These are phyloP conservation scores for Tethya wilhelma DNA, from an alignment of 37 sponge, comb jelly and placozoan genomes.

Conservation along the genomic window DNA sequence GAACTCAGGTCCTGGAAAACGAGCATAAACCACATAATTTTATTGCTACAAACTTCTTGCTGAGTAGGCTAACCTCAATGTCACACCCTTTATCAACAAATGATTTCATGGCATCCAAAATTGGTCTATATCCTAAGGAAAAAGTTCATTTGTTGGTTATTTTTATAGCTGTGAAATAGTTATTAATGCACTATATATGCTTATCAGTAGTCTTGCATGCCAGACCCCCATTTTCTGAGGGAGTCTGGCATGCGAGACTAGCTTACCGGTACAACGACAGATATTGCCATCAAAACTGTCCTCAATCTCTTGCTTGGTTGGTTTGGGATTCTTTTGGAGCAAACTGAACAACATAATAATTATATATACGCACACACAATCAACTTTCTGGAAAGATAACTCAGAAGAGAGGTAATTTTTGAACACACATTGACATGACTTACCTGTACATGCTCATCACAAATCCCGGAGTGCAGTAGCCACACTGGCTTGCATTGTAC, in stretches of 20 bases:
- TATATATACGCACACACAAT: no score
- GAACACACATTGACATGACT: no score
- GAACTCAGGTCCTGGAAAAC: slow-evolving; percentile 23
- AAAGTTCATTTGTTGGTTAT: no score
- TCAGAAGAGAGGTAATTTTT: no score
- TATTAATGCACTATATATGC: no score
- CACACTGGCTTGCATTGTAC: slow-evolving; percentile 71
- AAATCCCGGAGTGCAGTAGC: slow-evolving; percentile 76
- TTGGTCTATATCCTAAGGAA: slow-evolving; percentile 88
- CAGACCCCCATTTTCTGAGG: no score
- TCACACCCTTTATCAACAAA: slow-evolving; percentile 63
- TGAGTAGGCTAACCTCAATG: slow-evolving; percentile 73
- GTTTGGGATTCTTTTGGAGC: slow-evolving; percentile 33
- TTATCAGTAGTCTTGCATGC: no score
- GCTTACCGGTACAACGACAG: slow-evolving; percentile 64
- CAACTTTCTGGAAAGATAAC: no score
- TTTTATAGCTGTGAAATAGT: no score
- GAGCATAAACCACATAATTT: no score
- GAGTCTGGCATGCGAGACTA: no score
- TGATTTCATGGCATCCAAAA: slow-evolving; percentile 86
- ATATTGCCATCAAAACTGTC: slow-evolving; percentile 67
- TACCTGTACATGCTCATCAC: slow-evolving; percentile 84
- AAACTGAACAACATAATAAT: no score
- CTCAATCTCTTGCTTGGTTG: slow-evolving; percentile 39
- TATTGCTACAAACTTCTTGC: background rate